Conservation (phyloP, 1,140 invertebrate species). For the Drosophila bocki region DNA sequence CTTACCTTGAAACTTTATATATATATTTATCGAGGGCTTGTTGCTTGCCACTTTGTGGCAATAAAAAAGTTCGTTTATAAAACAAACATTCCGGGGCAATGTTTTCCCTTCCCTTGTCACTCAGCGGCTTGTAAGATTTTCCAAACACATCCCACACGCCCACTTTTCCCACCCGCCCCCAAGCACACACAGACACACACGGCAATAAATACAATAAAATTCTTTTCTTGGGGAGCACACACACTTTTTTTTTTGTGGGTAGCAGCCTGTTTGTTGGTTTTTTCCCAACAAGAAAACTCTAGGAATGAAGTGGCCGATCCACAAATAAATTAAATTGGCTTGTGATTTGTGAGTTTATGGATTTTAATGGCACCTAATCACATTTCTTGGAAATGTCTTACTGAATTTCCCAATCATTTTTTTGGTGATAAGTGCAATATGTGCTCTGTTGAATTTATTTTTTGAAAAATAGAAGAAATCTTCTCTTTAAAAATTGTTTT, state of each 20-base stretch:
- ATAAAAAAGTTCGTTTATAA: constrained; percentile 79
- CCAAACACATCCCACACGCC: constrained; percentile 24
- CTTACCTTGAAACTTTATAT: constrained; percentile 4
- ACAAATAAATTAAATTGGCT: constrained; percentile 32
- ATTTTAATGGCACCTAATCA: constrained; percentile 24
- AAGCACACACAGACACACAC: constrained; percentile 19
- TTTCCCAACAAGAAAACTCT: constrained; percentile 11
- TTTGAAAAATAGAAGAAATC: neutral
- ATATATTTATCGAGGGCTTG: constrained; percentile 32
- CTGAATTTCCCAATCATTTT: constrained; percentile 4
- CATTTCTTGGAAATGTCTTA: constrained; percentile 6
- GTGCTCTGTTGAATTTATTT: neutral
- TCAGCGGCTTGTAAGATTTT: constrained; percentile 68
- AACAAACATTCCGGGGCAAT: constrained; percentile 62
- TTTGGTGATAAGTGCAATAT: constrained; percentile 6
- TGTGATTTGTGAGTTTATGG: constrained; percentile 34
- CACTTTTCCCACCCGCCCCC: constrained; percentile 4
- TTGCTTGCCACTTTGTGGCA: constrained; percentile 69
- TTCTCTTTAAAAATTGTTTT: too few species aligned
- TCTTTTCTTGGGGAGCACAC: constrained; percentile 4
- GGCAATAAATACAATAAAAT: constrained; percentile 48
- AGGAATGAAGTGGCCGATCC: constrained; percentile 23
- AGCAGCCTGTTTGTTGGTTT: constrained; percentile 13
- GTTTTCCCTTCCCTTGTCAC: constrained; percentile 60
- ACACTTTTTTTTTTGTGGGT: neutral